Percentiles rank a stretch among this genome's conserved stretches.
These are phyloP conservation scores for Pavo muticus DNA, from an alignment of 2,113 vertebrate genomes.

Conservation along the genomic window DNA sequence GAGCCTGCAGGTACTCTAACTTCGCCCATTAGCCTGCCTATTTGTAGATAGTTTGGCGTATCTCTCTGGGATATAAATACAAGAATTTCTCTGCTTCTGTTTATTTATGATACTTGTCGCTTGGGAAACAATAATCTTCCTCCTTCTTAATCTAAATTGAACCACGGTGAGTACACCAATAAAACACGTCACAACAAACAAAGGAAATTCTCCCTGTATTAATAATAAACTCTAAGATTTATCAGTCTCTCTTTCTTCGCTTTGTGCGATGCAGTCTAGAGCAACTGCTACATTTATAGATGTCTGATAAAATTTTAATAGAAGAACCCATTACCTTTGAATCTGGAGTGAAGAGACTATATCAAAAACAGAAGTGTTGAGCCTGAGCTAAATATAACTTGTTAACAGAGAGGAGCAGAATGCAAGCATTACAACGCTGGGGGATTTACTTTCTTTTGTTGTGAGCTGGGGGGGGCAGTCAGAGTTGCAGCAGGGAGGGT, in stretches of 20 bases:
- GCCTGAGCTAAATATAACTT: conserved; percentile 55
- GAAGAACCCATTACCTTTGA: conserved; percentile 77
- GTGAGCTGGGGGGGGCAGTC: neutral
- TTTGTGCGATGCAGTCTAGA: conserved; percentile 69
- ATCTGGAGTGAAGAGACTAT: conserved; percentile 64
- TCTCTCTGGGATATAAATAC: conserved; percentile 31
- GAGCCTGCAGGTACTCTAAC: conserved; percentile 10
- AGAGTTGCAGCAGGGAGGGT: neutral
- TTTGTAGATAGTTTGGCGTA: conserved; percentile 30
- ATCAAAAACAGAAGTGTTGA: conserved; percentile 61
- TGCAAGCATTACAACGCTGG: neutral
- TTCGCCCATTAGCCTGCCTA: conserved; percentile 7
- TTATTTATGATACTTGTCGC: conserved; percentile 74
- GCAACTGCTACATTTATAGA: conserved; percentile 77
- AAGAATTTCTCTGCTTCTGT: conserved; percentile 54
- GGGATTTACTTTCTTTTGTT: conserved; percentile 24
- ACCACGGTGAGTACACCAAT: conserved; percentile 47
- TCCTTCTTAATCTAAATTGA: conserved; percentile 79
- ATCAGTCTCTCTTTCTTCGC: conserved; percentile 70
- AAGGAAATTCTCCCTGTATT: conserved; percentile 79
- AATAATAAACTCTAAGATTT: conserved; percentile 82
- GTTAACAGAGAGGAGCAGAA: conserved; percentile 8
- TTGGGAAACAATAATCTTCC: conserved; percentile 75
- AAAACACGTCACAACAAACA: conserved; percentile 74
- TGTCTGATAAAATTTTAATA: conserved; percentile 81